Evolutionary conservation across 1,140 invertebrate species (phyloP), one percentile per base, ranked within the genome.

Genomic region (Aleiodes sp.): DNA sequence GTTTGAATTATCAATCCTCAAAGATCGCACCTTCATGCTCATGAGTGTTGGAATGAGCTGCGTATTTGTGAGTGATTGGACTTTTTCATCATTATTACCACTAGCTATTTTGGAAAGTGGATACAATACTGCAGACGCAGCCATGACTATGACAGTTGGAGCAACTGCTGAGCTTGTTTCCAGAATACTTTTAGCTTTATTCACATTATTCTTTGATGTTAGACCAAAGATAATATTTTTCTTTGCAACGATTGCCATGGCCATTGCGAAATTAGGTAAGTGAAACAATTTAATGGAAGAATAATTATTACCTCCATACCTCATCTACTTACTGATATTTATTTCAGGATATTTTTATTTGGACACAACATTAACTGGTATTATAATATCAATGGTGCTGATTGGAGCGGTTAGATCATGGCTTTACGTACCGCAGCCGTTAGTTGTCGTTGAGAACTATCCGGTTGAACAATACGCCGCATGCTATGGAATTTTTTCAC

Each of bases 371-470:
- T 67, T 86, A 29, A 75, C 62, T 21, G 82, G 81, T 0, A 77
- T 76, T 0, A 63, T 85, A 4, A 39, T 80, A 28, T 83, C 76
- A 76, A 76, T 77, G 4, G 80, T 74, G 14, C 41, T 72, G 1
- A 85, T 82, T 19, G 83, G 85, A 10, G 21, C 76, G 0, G 75
- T 81, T 16, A 78, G 84, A 29, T 82, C 84, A 1, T 85, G 82
- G 82, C 37, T 87, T 2, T 68, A 79, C 0, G 82, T 82, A 57
- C 78, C 76, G 56, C 82, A 83, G 33, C 75, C 83, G 12, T 70
- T 87, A 31, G 82, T 82, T 6, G 77, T 87, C 4, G 82, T 86
- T 0, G 85, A 87, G 74, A 78, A 85, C 56, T 74, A 83, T 21
- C 76, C 71, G 21, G 74, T 86, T 46, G 84, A 87, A 37, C 82